These are phyloP conservation scores for Isaurus tuberculatus DNA, from an alignment of 92 coral and sea anemone genomes.

Conservation along the genomic window DNA sequence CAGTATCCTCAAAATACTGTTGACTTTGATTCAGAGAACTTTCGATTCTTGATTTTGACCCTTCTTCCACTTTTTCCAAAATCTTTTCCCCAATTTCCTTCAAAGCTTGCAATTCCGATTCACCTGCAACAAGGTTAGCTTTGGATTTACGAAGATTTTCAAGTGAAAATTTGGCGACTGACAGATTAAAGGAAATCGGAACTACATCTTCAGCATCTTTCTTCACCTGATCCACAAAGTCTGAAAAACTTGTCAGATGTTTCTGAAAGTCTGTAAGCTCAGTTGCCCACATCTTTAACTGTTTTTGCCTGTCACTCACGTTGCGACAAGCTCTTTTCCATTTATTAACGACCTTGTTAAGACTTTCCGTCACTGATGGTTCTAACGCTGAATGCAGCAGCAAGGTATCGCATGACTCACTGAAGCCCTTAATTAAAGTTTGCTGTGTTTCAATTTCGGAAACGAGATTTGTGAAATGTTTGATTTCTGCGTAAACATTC, in stretches of 20 bases:
- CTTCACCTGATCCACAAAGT: slow-evolving; percentile 50
- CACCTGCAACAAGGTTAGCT: slow-evolving; percentile 62
- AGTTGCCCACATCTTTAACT: slow-evolving; percentile 55
- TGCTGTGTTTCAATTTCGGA: slow-evolving; percentile 50
- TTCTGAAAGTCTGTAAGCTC: slow-evolving; percentile 63
- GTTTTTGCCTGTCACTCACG: slow-evolving; percentile 52
- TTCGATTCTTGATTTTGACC: slow-evolving; percentile 55
- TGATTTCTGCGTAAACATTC: slow-evolving; percentile 28
- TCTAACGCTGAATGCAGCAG: slow-evolving; percentile 47
- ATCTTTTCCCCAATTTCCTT: slow-evolving; percentile 46
- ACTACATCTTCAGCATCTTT: slow-evolving; percentile 32
- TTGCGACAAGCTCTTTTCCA: slow-evolving; percentile 53
- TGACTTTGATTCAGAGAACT: slow-evolving; percentile 51
- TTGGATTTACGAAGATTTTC: slow-evolving; percentile 60
- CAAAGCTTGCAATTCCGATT: slow-evolving; percentile 54
- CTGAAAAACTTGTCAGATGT: slow-evolving; percentile 52
- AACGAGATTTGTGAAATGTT: slow-evolving; percentile 26
- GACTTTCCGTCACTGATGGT: slow-evolving; percentile 38
- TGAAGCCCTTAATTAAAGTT: slow-evolving; percentile 52
- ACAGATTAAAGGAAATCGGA: slow-evolving; percentile 51
- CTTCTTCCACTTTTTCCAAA: slow-evolving; percentile 42
- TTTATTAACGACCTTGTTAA: slow-evolving; percentile 51
- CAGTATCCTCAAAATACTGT: slow-evolving; percentile 33
- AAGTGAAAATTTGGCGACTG: slow-evolving; percentile 57
- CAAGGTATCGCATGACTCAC: slow-evolving; percentile 50